These are phyloP conservation scores for Diadophis punctatus DNA, from an alignment of 2,113 vertebrate species.

Conservation along the genomic window DNA sequence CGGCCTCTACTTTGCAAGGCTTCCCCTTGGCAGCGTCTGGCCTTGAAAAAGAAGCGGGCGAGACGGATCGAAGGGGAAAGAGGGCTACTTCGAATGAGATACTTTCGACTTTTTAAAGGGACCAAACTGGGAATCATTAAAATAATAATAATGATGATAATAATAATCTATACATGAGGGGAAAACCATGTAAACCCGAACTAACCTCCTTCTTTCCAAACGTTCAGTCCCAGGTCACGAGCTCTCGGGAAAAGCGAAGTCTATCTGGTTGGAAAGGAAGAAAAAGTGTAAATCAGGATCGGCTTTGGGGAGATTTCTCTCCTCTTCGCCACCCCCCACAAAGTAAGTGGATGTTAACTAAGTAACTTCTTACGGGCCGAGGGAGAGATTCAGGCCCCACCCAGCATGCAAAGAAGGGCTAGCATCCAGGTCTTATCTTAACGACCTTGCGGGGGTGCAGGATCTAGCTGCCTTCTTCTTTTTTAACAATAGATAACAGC, in stretches of 20 bases:
- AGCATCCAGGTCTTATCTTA: conserved; percentile 25
- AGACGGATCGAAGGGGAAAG: background rate
- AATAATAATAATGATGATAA: too few relatives aligned
- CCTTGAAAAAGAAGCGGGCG: background rate
- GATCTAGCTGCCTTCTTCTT: background rate
- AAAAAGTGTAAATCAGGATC: background rate
- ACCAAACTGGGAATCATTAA: background rate
- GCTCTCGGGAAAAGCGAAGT: background rate
- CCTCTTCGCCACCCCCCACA: background rate
- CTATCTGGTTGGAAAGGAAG: background rate
- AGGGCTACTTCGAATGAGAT: background rate
- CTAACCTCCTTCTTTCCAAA: background rate
- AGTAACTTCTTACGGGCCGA: background rate
- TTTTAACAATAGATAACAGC: background rate
- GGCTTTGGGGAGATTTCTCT: background rate
- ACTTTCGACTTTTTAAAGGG: background rate
- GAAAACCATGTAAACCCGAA: background rate
- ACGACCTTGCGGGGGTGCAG: background rate
- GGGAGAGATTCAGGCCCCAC: conserved; percentile 11
- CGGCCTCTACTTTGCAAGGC: background rate
- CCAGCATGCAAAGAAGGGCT: background rate
- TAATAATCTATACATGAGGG: background rate
- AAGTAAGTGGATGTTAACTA: background rate
- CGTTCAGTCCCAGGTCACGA: background rate
- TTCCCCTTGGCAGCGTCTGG: background rate